Evolutionary conservation across 23 tunicate genomes (phyloP), one percentile per base, ranked within the genome.

Genomic region (Botrylloides violaceus): DNA sequence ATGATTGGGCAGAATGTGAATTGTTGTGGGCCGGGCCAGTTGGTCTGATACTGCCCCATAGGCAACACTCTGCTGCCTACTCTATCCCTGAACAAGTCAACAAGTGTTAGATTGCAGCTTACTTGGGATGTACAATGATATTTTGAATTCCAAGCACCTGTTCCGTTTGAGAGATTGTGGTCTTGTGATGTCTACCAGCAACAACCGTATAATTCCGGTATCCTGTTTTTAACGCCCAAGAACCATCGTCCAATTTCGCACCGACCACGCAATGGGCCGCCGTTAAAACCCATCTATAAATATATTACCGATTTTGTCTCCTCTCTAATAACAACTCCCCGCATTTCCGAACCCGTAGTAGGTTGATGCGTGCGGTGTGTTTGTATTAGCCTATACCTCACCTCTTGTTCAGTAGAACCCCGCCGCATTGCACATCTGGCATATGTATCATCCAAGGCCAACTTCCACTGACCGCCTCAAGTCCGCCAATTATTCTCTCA

Each of bases 381-480:
- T 64, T 30, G 70, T 18, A 24, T 58, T 3, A 7, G 15, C 32
- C 65, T 12, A 20, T 12, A 59, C 64, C 24, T 15, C 65, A 85
- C 94, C 84, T 57, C 24, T 66, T 57, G 32, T 58, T 74, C 5
- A 85, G 30, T 65, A 85, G 71, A 2, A 80, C 59, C 25, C 94
- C 94, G 2, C 94, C 94, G 32, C 94, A 85, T 6, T 29, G 36
- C 2, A 80, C 84, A 12, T 73, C 84, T 2, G 60, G 37, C 3
- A 85, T 25, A 0, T 22, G 35, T 15, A 66, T 84, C 1, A 85
- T 55, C 94, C 94, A 85, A 1, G 94, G 94, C 94, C 94, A 85
- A 39, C 94, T 85, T 19, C 94, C 94, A 29, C 73, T 71, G 2
- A 66, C 6, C 1, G 94, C 84, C 59, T 58, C 80, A 73, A 43